Evolutionary conservation across 2,113 vertebrate species (phyloP).

Genomic region (Poicephalus gulielmi): DNA sequence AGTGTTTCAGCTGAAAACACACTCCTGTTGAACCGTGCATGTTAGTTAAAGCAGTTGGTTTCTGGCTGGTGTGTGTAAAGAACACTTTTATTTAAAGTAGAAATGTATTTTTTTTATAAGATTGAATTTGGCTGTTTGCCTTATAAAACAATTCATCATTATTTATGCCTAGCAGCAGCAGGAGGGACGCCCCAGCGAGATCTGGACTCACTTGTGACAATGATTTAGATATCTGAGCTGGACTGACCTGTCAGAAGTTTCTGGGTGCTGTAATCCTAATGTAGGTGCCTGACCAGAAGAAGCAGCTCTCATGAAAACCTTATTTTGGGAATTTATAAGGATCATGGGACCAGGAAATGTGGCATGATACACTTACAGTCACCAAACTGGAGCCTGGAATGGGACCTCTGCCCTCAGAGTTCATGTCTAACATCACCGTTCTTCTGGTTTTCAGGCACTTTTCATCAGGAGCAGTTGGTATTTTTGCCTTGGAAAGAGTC

Average conservation of each 20-base stretch:
- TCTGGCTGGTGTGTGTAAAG: background rate
- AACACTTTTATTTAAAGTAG: background rate
- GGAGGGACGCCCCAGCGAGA: background rate
- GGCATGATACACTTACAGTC: background rate
- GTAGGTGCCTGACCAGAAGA: background rate
- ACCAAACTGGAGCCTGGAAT: background rate
- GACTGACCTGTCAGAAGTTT: background rate
- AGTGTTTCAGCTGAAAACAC: background rate
- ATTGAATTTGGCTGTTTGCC: background rate
- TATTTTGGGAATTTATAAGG: background rate
- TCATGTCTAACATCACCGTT: background rate
- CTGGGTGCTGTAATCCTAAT: background rate
- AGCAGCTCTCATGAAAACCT: background rate
- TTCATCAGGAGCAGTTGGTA: background rate
- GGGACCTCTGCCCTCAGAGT: background rate
- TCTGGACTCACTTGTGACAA: background rate
- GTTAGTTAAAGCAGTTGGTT: background rate
- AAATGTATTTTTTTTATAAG: background rate
- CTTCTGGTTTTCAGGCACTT: background rate
- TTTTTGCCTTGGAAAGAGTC: background rate
- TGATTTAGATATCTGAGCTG: background rate
- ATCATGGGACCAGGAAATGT: background rate
- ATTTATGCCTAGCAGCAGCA: background rate
- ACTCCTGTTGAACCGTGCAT: background rate
- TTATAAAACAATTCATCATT: background rate